Evolutionary conservation across 2,113 vertebrate genomes (phyloP).

Genomic region (Paramisgurnus dabryanus): DNA sequence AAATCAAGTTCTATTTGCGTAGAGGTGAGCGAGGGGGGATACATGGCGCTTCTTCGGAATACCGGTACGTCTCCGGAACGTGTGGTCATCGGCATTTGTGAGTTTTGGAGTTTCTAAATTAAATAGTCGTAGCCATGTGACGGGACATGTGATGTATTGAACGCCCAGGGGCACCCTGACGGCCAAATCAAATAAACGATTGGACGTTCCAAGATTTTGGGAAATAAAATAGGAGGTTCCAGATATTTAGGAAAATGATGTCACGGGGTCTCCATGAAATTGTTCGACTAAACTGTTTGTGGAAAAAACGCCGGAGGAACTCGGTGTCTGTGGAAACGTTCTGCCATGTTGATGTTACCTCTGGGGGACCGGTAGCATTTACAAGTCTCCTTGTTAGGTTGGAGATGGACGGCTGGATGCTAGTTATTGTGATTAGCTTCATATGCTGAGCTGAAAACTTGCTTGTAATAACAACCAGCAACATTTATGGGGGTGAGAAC

Average conservation of each 20-base stretch:
- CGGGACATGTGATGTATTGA: slow-evolving; percentile 90
- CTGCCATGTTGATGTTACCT: slow-evolving; percentile 57
- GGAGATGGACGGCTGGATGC: slow-evolving; percentile 59
- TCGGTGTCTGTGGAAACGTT: slow-evolving; percentile 58
- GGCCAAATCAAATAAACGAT: slow-evolving; percentile 99
- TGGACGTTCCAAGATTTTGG: slow-evolving; percentile 88
- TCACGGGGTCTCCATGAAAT: slow-evolving; percentile 76
- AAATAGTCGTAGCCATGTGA: slow-evolving; percentile 86
- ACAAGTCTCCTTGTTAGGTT: slow-evolving; percentile 53
- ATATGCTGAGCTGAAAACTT: slow-evolving; percentile 53
- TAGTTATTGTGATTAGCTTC: slow-evolving; percentile 67
- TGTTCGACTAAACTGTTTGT: slow-evolving; percentile 51
- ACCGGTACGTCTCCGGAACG: slow-evolving; percentile 86
- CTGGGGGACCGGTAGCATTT: slow-evolving; percentile 60
- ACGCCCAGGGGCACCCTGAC: slow-evolving; percentile 70
- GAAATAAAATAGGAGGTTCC: slow-evolving; percentile 58
- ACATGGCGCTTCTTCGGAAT: slow-evolving; percentile 93
- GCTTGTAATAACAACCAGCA: slow-evolving; percentile 59
- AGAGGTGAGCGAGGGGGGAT: slow-evolving; percentile 80
- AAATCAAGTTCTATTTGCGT: slow-evolving; percentile 98
- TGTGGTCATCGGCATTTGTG: slow-evolving; percentile 92
- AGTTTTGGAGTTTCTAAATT: slow-evolving; percentile 97
- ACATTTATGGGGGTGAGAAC: slow-evolving; percentile 56
- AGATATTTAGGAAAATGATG: slow-evolving; percentile 94
- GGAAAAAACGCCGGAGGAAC: slow-evolving; percentile 44